Evolutionary conservation across 2,113 vertebrate species (phyloP), one percentile per base, ranked within the genome.

Genomic region (Chloropsis cyanopogon): DNA sequence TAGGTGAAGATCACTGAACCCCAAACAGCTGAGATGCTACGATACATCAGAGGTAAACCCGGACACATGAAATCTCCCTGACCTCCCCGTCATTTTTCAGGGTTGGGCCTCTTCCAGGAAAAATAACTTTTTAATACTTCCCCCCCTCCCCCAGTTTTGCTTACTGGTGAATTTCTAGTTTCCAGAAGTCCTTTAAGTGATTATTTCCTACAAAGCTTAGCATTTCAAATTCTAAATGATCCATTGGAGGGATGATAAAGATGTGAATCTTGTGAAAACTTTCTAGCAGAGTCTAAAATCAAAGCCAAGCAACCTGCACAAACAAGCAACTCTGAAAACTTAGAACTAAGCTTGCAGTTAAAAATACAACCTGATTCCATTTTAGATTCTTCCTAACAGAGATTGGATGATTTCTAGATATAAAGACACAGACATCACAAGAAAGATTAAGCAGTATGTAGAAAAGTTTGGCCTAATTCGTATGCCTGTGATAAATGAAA

Each of bases 401-500:
- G 49, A 70, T 0, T 44, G 26, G 28, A n/a, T 65, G 25, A 73
- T 59, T 96, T 66, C 42, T 35, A 78, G 68, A 44, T 61, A 80
- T 47, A 88, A 53, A 82, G 37, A 86, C 47, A 87, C 57, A 83
- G 68, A 52, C 56, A 81, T 64, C 49, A 56, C 28, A 90, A 77
- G 57, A 70, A 90, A 81, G 39, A 78, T 59, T 63, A 86, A 64
- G 59, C 12, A 50, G 15, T 24, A 83, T 0, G 0, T 8, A 68
- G 49, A 57, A 79, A 90, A 85, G 60, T 49, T 61, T 89, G 83
- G 86, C 69, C 83, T 83, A 56, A 91, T 84, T 93, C 1, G 2
- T 63, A 76, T 18, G 71, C 49, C 88, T 72, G 79, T 60, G 80
- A 94, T 52, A 96, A 92, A 96, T 41, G 64, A 33, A 93, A 92